Conservation (phyloP, 2,113 vertebrate genomes). For the Chaenogobius annularis region DNA sequence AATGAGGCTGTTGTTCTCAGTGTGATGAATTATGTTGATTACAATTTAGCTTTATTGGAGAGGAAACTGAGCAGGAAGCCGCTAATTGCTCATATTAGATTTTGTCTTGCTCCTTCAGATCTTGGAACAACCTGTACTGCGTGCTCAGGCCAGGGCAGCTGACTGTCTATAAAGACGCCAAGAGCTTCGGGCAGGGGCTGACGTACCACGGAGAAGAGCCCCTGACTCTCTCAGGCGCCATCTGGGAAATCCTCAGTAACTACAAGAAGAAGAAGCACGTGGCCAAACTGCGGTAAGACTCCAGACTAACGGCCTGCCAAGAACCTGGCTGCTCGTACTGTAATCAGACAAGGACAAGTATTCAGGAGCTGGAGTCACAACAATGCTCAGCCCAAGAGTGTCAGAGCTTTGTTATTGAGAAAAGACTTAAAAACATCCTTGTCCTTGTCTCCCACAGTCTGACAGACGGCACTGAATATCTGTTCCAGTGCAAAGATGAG, state of each 20-base stretch:
- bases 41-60: constrained; percentile 17
- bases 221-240: constrained; percentile 79
- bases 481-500: constrained; percentile 97
- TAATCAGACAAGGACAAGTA: constrained; percentile 3
- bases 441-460: constrained; percentile 76
- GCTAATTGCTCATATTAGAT: constrained; percentile 2
- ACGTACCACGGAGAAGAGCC: constrained; percentile 91
- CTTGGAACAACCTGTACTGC: constrained; percentile 94
- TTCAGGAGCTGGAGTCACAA: not conserved
- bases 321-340: not conserved
- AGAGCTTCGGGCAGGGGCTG: constrained; percentile 82
- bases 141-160: constrained; percentile 87
- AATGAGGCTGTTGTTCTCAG: constrained; percentile 9
- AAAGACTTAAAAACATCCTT: not conserved
- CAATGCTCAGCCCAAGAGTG: not conserved
- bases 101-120: constrained; percentile 69
- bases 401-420: not conserved
- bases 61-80: constrained; percentile 12
- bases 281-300: constrained; percentile 87
- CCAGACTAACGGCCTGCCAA: not conserved
- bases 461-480: constrained; percentile 89
- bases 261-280: constrained; percentile 98
- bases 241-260: constrained; percentile 85
- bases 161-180: constrained; percentile 89
- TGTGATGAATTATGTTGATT: constrained; percentile 20